phyloP scores from a whole-genome alignment of 1,140 invertebrate genomes.

The Geopemphigus sp. region DNA sequence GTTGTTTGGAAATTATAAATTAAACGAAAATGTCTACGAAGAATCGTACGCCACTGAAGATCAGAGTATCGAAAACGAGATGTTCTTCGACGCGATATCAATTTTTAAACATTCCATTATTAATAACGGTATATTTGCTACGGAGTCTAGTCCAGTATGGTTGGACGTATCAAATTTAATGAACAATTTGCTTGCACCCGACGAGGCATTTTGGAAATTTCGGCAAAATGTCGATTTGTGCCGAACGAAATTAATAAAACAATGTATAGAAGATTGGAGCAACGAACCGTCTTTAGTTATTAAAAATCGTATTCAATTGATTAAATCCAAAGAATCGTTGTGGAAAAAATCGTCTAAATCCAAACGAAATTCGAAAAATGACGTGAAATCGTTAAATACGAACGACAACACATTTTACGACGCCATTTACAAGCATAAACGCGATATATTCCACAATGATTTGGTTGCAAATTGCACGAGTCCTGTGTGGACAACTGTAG shows the following conservation, averaged over 20 bases:
- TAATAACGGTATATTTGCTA: constrained; percentile 29
- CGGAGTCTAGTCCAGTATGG: constrained; percentile 27
- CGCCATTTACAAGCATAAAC: constrained; percentile 40
- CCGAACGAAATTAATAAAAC: constrained; percentile 18
- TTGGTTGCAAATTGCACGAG: constrained; percentile 17
- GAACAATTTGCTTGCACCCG: constrained; percentile 22
- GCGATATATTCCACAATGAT: constrained; percentile 30
- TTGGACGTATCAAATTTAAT: constrained; percentile 46
- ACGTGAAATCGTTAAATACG: not conserved
- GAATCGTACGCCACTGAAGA: not conserved
- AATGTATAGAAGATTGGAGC: constrained; percentile 10
- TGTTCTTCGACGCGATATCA: constrained; percentile 42
- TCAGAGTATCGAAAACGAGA: constrained; percentile 21
- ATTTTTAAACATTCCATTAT: constrained; percentile 47
- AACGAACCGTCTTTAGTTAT: not conserved
- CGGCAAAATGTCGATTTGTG: constrained; percentile 26
- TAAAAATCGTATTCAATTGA: constrained; percentile 22
- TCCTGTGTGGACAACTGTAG: constrained; percentile 31
- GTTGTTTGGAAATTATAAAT: constrained; percentile 4
- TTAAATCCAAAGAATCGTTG: not conserved
- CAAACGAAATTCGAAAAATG: not conserved
- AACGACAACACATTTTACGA: constrained; percentile 20
- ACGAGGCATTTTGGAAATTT: constrained; percentile 44
- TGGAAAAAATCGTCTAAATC: not conserved
- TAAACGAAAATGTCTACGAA: not conserved